Conservation (phyloP, 2,797 vertebrate species). For the Oreochromis grahami region DNA sequence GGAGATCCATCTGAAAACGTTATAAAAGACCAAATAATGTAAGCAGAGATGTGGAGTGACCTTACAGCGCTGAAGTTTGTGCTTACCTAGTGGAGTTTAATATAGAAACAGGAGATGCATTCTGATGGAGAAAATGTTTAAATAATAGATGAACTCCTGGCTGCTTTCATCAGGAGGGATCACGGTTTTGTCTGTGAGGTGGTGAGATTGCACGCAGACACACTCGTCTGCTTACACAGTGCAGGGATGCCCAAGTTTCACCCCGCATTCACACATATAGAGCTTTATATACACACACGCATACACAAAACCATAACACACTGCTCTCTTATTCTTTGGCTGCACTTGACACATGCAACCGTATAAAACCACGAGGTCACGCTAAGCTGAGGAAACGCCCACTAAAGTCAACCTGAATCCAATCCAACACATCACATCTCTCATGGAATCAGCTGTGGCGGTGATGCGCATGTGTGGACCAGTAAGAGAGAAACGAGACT, state of each 20-base stretch:
- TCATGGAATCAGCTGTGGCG: constrained; percentile 17
- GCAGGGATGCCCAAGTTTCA: constrained; percentile 2
- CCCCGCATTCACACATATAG: neutral
- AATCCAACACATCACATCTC: constrained; percentile 22
- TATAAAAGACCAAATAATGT: neutral
- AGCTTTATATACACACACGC: neutral
- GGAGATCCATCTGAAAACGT: neutral
- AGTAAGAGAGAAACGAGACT: constrained; percentile 31
- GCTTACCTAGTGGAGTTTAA: constrained; percentile 70
- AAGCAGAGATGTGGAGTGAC: constrained; percentile 31
- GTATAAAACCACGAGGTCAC: neutral
- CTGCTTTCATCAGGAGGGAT: constrained; percentile 68
- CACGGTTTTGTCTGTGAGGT: constrained; percentile 49
- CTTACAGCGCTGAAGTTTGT: constrained; percentile 52
- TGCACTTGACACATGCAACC: neutral
- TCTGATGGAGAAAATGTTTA: constrained; percentile 75
- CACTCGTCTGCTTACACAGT: constrained; percentile 4
- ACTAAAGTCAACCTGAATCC: constrained; percentile 38
- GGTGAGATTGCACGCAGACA: constrained; percentile 43
- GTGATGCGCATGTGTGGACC: constrained; percentile 16
- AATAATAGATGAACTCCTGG: constrained; percentile 81
- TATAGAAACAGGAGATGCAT: constrained; percentile 77
- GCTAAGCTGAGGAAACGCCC: constrained; percentile 22
- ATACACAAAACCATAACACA: neutral
- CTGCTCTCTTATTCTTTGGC: neutral